phyloP scores from a whole-genome alignment of 2,888 invertebrate species.

The Quadroppia sp. region DNA sequence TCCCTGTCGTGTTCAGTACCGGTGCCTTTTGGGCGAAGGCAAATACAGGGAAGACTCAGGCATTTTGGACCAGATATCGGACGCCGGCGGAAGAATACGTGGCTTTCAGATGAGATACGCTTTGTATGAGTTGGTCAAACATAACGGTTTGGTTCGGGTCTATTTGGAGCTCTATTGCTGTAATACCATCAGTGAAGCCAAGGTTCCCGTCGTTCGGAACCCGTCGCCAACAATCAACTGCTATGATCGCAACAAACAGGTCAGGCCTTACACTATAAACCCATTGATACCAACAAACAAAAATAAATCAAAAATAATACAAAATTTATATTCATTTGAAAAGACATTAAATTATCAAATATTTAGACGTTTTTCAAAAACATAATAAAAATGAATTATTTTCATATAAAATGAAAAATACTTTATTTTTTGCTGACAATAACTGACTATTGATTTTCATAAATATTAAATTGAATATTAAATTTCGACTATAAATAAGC shows the following conservation, averaged over 20 bases:
- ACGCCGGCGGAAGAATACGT: conserved; percentile 66
- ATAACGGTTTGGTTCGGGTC: conserved; percentile 57
- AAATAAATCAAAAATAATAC: too few relatives aligned
- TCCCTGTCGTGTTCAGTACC: conserved; percentile 69
- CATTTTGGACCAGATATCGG: conserved; percentile 65
- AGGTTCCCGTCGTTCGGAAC: conserved; percentile 53
- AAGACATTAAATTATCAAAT: too few relatives aligned
- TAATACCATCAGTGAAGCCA: conserved; percentile 61
- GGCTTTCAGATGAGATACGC: conserved; percentile 62
- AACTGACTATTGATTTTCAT: too few relatives aligned
- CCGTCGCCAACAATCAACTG: conserved; percentile 58
- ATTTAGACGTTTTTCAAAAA: too few relatives aligned
- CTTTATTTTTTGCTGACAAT: too few relatives aligned
- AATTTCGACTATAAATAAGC: too few relatives aligned
- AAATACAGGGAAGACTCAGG: conserved; percentile 66
- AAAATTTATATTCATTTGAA: too few relatives aligned
- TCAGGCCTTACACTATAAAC: neutral
- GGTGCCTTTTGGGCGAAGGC: conserved; percentile 62
- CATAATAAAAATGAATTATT: too few relatives aligned
- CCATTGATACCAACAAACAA: too few relatives aligned
- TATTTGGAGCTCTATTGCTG: conserved; percentile 71
- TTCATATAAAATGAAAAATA: too few relatives aligned
- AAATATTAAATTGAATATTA: too few relatives aligned
- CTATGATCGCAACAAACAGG: conserved; percentile 69
- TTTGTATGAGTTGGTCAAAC: conserved; percentile 43